phyloP scores from a whole-genome alignment of 1,140 invertebrate genomes.

The Oncopeltus fasciatus region DNA sequence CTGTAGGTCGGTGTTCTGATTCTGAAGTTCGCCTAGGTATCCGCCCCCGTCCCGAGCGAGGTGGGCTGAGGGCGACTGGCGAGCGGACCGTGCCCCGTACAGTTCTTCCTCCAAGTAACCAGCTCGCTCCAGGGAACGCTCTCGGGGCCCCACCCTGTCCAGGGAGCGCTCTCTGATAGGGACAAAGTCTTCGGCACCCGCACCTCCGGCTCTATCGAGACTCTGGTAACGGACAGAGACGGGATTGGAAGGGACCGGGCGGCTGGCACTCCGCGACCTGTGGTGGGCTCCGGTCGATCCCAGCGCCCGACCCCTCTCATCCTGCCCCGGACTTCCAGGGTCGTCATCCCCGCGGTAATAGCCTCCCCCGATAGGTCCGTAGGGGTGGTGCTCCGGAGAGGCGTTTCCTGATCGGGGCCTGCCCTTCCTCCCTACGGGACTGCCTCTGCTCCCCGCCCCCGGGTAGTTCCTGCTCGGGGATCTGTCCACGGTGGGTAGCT shows the following conservation, averaged over 20 bases:
- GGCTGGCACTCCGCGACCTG: constrained; percentile 42
- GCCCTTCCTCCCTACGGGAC: constrained; percentile 39
- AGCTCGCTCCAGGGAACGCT: constrained; percentile 43
- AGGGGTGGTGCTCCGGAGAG: constrained; percentile 38
- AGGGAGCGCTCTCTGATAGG: constrained; percentile 54
- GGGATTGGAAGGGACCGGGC: constrained; percentile 38
- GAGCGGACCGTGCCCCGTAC: constrained; percentile 50
- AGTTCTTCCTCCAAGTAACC: constrained; percentile 59
- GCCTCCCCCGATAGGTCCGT: constrained; percentile 34
- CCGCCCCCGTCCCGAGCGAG: constrained; percentile 31
- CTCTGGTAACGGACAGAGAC: constrained; percentile 56
- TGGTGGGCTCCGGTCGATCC: constrained; percentile 33
- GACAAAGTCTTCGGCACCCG: constrained; percentile 51
- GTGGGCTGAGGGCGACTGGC: constrained; percentile 55
- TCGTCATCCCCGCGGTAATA: constrained; percentile 59
- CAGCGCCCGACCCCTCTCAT: constrained; percentile 41
- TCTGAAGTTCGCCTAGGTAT: constrained; percentile 84
- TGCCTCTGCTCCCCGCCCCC: constrained; percentile 36
- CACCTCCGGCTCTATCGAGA: constrained; percentile 50
- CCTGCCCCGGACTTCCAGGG: constrained; percentile 42
- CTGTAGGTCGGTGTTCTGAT: constrained; percentile 87
- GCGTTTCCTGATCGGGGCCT: constrained; percentile 38
- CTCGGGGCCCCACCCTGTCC: constrained; percentile 39
- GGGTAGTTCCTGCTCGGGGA: constrained; percentile 61
- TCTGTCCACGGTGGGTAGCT: constrained; percentile 69